Conservation (phyloP, 2,888 invertebrate genomes). For the Rhamnusium bicolor region DNA sequence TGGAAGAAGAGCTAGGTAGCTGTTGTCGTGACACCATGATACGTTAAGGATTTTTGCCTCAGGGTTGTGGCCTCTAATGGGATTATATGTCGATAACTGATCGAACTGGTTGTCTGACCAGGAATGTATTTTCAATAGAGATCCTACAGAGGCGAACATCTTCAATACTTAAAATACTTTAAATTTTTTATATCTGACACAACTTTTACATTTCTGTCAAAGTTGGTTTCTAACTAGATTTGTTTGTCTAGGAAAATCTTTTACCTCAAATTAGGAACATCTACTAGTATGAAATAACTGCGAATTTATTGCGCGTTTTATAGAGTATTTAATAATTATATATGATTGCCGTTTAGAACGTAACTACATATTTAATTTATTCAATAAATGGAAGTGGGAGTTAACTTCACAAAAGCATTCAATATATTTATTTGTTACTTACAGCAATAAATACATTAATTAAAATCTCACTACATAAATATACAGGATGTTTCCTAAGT, state of each 20-base stretch:
- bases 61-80: constrained; percentile 37
- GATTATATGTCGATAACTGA: constrained; percentile 50
- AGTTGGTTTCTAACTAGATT: not conserved
- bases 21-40: constrained; percentile 65
- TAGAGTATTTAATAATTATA: too few relatives aligned
- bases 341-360: too few relatives aligned
- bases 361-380: too few relatives aligned
- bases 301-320: too few relatives aligned
- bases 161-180: constrained; percentile 32
- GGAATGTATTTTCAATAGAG: constrained; percentile 58
- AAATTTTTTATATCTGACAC: constrained; percentile 30
- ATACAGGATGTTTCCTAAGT: too few relatives aligned
- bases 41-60: constrained; percentile 54
- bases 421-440: too few relatives aligned
- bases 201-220: constrained; percentile 1
- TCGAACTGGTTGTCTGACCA: constrained; percentile 52
- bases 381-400: too few relatives aligned
- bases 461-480: too few relatives aligned
- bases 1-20: constrained; percentile 61
- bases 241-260: not conserved
- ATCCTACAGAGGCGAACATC: constrained; percentile 62
- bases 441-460: too few relatives aligned
- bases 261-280: too few relatives aligned
- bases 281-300: too few relatives aligned
- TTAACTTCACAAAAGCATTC: too few relatives aligned